Evolutionary conservation across 2,797 vertebrate genomes (phyloP), one percentile per base, ranked within the genome.

Genomic region (Periophthalmus magnuspinnatus): DNA sequence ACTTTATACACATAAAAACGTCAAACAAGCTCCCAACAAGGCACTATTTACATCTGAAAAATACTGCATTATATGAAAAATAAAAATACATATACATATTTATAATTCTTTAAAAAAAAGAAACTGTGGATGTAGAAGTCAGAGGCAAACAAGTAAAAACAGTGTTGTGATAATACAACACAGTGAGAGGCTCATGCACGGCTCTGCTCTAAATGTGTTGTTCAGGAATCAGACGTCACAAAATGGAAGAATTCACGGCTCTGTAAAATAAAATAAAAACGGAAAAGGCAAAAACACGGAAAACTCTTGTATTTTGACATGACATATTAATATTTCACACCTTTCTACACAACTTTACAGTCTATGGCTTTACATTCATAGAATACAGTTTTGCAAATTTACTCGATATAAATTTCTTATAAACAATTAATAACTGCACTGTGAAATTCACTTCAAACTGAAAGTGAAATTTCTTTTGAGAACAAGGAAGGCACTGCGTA

Each of bases 21-120:
- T 72, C 84, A 87, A 86, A 83, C 83, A 89, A 84, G 78, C 84
- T 88, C 75, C 84, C 88, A 90, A 88, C 86, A 84, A 81, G 13
- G 81, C 84, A 89, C 80, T 89, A 93, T 93, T 87, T 93, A 93
- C 91, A 93, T 87, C 88, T 86, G 79, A 90, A 91, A 91, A 93
- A 92, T 91, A 92, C 88, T 91, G 88, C 74, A 89, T 82, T 69
- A 90, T 91, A 84, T 78, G 76, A 88, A 90, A 90, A 83, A 86
- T 69, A 68, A 68, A 85, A 85, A 87, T 76, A 80, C 82, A 84
- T 47, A 83, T 86, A 88, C 86, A 87, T 88, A 74, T 79, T 65
- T 79, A 68, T 76, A 70, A 81, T 71, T 86, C 62, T 68, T 55
- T 1, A n/a, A 28, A 81, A 80, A 78, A 70, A 81, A 80, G 75